Base-by-base conservation (phyloP, 30 jellyfish, hydroid and myxozoan genomes). In the Catostylus mosaicus region DNA sequence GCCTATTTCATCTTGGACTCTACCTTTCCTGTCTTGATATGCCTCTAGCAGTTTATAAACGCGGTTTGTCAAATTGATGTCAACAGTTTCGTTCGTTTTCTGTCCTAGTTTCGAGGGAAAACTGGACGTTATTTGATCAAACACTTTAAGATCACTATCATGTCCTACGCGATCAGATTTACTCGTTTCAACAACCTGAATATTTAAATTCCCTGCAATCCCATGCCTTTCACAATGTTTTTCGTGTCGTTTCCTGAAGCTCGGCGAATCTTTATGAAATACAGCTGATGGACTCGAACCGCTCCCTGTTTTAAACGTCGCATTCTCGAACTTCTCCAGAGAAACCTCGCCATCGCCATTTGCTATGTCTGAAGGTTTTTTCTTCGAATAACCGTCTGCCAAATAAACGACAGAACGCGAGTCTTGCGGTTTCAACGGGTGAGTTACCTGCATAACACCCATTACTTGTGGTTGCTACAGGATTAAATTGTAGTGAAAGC, bases 381-480 rank as follows among this genome's bases (percentile, higher is more conserved):
- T 51, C 73, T 62, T 33, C 84, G 50, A 67, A 47, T 45, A 8
- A 19, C 51, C 83, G 69, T 67, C 82, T 45, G 68, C 92, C 86
- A 82, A 56, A 70, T 67, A 82, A 54, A 69, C 36, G 54, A 67
- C 92, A 74, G 43, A 34, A 30, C 73, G 65, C 30, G 82, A 46
- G 35, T 82, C 75, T 72, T 82, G 92, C 27, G 92, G 92, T 82
- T 82, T 82, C 63, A 69, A 60, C 77, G 86, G 80, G 18, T 73
- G 86, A 82, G 83, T 69, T 29, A 82, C 83, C 83, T 72, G 86
- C 80, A 51, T 82, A 34, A 82, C 92, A 54, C 85, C 92, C 92
- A 82, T 82, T 56, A 36, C 77, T 82, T 63, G 86, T 40, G 82
- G 92, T 82, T 70, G 73, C 85, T 66, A 48, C 66, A 51, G 73